Conservation (phyloP, 2,888 invertebrate species). For the Ypsolopha scabrella region DNA sequence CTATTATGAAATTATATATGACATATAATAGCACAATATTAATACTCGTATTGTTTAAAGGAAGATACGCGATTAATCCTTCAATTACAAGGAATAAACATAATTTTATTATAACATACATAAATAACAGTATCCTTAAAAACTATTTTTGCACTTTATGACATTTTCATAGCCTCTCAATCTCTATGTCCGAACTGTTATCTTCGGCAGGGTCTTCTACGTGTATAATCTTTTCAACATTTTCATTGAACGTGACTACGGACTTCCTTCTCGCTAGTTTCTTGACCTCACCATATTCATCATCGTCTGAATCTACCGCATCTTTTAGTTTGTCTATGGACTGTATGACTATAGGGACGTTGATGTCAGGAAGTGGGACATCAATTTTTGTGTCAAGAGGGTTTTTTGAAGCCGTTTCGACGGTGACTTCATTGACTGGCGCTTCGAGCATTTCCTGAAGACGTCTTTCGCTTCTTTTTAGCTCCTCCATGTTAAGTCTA, state of each 20-base stretch:
- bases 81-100: no score
- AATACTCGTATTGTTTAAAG: no score
- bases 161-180: slow-evolving; percentile 2
- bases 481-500: slow-evolving; percentile 43
- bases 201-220: slow-evolving; percentile 44
- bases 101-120: no score
- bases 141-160: no score
- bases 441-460: slow-evolving; percentile 47
- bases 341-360: slow-evolving; percentile 45
- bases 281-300: slow-evolving; percentile 50
- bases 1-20: no score
- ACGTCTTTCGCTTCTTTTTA: slow-evolving; percentile 47
- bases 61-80: no score
- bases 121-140: no score
- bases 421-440: slow-evolving; percentile 25
- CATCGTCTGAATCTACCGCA: slow-evolving; percentile 36
- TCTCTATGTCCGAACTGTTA: slow-evolving; percentile 5
- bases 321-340: slow-evolving; percentile 56
- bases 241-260: slow-evolving; percentile 68
- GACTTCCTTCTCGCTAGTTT: slow-evolving; percentile 43
- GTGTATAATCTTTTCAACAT: slow-evolving; percentile 63
- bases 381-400: slow-evolving; percentile 22
- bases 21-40: no score
- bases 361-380: slow-evolving; percentile 23
- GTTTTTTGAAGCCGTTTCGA: slow-evolving; percentile 21